phyloP scores from a whole-genome alignment of 2,888 invertebrate genomes.

The Nephrocerus scutellatus region DNA sequence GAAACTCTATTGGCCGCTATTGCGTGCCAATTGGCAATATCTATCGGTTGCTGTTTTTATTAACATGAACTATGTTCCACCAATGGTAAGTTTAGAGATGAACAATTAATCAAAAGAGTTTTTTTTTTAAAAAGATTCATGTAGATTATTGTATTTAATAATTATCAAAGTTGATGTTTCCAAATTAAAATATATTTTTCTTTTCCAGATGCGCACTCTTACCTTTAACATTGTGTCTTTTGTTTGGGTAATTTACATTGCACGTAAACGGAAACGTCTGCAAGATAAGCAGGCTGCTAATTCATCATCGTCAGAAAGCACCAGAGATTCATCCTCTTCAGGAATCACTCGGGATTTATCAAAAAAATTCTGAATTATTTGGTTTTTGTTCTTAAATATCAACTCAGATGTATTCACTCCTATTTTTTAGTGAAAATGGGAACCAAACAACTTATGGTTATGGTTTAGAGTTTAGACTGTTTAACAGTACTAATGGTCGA shows the following conservation, averaged over 20 bases:
- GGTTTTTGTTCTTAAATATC: no score
- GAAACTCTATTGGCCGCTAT: constrained; percentile 58
- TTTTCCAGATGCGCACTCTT: constrained; percentile 65
- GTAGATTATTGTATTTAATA: constrained; percentile 1
- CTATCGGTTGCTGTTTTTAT: constrained; percentile 66
- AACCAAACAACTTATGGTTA: no score
- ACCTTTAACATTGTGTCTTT: constrained; percentile 70
- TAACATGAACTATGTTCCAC: constrained; percentile 68
- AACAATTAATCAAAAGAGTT: neutral
- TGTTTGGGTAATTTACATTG: constrained; percentile 70
- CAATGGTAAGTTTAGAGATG: constrained; percentile 53
- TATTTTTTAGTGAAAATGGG: no score
- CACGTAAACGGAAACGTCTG: constrained; percentile 57
- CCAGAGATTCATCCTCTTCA: no score
- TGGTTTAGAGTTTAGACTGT: no score
- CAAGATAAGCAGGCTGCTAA: constrained; percentile 33
- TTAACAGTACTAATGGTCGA: no score
- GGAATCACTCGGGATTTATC: no score
- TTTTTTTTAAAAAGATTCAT: constrained; percentile 1
- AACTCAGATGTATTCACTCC: no score
- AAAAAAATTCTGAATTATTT: no score
- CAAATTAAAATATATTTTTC: constrained; percentile 8
- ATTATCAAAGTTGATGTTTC: neutral
- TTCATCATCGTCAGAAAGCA: constrained; percentile 11
- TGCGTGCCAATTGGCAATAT: constrained; percentile 71